Conservation (phyloP, 2,797 vertebrate genomes). For the Ctenopoma multispine region DNA sequence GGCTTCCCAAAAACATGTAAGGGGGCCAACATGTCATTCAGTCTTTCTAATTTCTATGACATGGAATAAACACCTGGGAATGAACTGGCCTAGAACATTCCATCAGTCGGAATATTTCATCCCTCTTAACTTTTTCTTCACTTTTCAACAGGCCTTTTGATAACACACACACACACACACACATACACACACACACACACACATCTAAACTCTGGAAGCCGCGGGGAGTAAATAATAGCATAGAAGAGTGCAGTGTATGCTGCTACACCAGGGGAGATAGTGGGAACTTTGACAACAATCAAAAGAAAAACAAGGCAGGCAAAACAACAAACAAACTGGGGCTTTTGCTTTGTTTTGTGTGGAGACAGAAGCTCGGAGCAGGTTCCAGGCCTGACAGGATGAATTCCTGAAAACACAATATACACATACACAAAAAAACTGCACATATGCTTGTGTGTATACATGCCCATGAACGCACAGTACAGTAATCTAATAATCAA, state of each 20-base stretch:
- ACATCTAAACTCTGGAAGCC: constrained; percentile 47
- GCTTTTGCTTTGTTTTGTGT: constrained; percentile 52
- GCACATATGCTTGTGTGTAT: not conserved
- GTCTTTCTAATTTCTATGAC: constrained; percentile 40
- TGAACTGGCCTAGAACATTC: constrained; percentile 43
- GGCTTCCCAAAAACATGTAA: constrained; percentile 22
- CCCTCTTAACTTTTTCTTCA: constrained; percentile 19
- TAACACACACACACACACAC: too few relatives aligned
- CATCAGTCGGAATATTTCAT: constrained; percentile 48
- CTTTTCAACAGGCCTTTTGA: constrained; percentile 40
- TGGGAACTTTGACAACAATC: constrained; percentile 59
- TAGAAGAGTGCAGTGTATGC: constrained; percentile 30
- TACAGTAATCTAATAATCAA: not conserved
- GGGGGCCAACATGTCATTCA: constrained; percentile 42
- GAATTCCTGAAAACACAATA: constrained; percentile 47
- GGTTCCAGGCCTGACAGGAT: constrained; percentile 52
- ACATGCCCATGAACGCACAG: not conserved
- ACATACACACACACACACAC: constrained; percentile 46
- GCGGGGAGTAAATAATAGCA: constrained; percentile 55
- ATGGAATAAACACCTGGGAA: constrained; percentile 41
- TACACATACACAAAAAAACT: constrained; percentile 8
- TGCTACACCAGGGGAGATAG: constrained; percentile 31
- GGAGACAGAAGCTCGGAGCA: constrained; percentile 38
- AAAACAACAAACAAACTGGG: constrained; percentile 63
- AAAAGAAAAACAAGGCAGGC: constrained; percentile 59